These are phyloP conservation scores for Armadillidium nasatum DNA, from an alignment of 1,140 invertebrate genomes.

Conservation along the genomic window DNA sequence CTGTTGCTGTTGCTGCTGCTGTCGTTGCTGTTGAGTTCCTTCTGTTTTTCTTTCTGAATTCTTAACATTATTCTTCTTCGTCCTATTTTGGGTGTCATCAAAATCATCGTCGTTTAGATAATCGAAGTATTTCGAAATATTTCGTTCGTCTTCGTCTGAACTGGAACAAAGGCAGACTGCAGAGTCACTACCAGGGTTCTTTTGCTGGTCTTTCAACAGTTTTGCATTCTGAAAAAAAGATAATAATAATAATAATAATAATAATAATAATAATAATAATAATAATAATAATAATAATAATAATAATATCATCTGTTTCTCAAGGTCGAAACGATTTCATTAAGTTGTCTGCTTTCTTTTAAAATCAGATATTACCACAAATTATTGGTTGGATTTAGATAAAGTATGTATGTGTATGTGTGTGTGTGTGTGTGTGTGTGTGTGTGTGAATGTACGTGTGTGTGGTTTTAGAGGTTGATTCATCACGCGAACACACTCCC, in stretches of 20 bases:
- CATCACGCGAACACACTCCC: no score
- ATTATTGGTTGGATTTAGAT: no score
- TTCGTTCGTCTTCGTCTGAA: slow-evolving; percentile 53
- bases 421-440: no score
- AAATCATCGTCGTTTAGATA: slow-evolving; percentile 45
- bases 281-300: not conserved
- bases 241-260: not conserved
- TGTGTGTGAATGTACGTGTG: no score
- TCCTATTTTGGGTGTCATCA: slow-evolving; percentile 52
- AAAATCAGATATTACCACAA: no score
- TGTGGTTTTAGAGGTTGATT: no score
- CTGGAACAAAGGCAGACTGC: slow-evolving; percentile 55
- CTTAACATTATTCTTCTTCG: slow-evolving; percentile 55
- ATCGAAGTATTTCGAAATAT: slow-evolving; percentile 44
- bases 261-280: not conserved
- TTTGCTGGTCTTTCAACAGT: slow-evolving; percentile 32
- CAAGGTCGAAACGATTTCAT: no score
- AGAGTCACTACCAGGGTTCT: slow-evolving; percentile 52
- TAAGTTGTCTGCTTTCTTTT: no score
- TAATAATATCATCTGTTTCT: not conserved
- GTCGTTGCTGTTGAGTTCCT: slow-evolving; percentile 25
- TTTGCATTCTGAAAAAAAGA: slow-evolving; percentile 8
- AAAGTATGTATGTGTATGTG: no score
- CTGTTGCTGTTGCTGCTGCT: slow-evolving; percentile 25
- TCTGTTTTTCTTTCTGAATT: slow-evolving; percentile 51